A percentile compares a stretch with the other conserved stretches of the same genome.
Evolutionary conservation across 2,888 invertebrate species (phyloP).

Genomic region (Petrolisthes cinctipes): DNA sequence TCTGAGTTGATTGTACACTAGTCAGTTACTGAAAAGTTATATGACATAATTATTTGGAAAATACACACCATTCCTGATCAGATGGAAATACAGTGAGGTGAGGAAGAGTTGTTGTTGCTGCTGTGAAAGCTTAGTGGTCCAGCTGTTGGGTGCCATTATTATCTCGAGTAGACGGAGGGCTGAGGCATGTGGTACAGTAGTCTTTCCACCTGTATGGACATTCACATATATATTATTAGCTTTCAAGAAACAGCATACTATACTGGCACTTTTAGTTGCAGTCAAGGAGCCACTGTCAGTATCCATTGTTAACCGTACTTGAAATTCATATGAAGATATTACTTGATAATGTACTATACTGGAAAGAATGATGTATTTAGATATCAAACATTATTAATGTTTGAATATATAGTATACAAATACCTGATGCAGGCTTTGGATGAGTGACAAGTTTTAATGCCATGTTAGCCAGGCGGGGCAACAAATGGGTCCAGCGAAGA

Average conservation of each 20-base stretch:
- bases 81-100: constrained; percentile 33
- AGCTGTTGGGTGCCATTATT: constrained; percentile 25
- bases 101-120: constrained; percentile 44
- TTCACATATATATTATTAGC: background rate
- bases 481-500: constrained; percentile 52
- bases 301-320: no score
- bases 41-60: background rate
- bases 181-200: constrained; percentile 35
- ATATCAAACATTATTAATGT: no score
- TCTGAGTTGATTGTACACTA: background rate
- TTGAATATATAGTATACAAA: no score
- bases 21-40: no score
- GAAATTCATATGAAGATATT: no score
- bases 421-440: background rate
- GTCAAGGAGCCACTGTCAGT: no score
- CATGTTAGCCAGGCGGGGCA: constrained; percentile 56
- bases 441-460: constrained; percentile 42
- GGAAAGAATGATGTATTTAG: no score
- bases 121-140: constrained; percentile 37
- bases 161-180: constrained; percentile 46
- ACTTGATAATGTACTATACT: no score
- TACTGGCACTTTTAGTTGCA: no score
- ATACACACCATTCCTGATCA: constrained; percentile 44
- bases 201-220: background rate
- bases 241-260: no score